phyloP scores from a whole-genome alignment of 2,113 vertebrate genomes.

The Alligator sinensis region DNA sequence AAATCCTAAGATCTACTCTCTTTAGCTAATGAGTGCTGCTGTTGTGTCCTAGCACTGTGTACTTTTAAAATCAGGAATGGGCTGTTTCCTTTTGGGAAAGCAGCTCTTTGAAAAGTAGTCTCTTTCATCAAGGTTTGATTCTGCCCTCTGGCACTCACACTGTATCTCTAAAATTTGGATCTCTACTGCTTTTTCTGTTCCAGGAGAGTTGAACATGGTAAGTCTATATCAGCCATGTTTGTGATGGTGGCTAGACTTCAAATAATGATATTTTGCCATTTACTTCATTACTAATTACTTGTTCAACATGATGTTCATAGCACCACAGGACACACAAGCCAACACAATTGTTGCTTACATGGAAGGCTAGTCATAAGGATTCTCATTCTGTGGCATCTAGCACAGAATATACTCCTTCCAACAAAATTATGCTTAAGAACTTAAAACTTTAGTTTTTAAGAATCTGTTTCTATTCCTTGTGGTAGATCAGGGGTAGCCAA shows the following conservation, averaged over 20 bases:
- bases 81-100: background rate
- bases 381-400: background rate
- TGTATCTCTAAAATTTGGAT: background rate
- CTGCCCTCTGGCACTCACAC: background rate
- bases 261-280: background rate
- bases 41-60: no score
- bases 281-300: background rate
- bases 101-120: background rate
- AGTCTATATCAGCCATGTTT: no score
- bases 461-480: background rate
- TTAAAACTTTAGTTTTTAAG: background rate
- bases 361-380: background rate
- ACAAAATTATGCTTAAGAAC: background rate
- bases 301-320: background rate
- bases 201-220: no score
- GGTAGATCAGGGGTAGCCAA: no score
- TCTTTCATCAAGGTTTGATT: background rate
- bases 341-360: background rate
- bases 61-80: background rate
- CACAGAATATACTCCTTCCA: background rate
- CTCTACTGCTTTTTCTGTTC: background rate
- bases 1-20: background rate
- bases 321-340: background rate
- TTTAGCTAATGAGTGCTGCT: background rate
- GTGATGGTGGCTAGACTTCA: background rate